Percentiles rank a stretch among this genome's conserved stretches.
Evolutionary conservation across 2,797 vertebrate species (phyloP).

Genomic region (Tenualosa thibaudeaui): DNA sequence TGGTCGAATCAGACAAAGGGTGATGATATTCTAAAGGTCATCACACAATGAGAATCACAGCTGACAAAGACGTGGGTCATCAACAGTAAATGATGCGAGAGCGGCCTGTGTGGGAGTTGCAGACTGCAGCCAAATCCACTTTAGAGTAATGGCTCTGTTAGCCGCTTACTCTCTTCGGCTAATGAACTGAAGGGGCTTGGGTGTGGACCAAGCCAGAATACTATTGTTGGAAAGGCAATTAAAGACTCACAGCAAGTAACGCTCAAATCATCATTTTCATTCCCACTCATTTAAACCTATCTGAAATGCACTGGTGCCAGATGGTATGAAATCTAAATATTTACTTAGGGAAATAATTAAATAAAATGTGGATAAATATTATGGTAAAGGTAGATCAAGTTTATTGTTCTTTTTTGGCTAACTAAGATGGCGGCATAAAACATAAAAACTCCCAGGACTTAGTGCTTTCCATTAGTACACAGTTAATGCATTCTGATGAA

Average conservation of each 20-base stretch:
- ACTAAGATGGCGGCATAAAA: background rate
- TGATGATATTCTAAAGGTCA: constrained; percentile 50
- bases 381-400: constrained; percentile 15
- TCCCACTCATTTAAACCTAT: constrained; percentile 23
- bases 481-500: constrained; percentile 23
- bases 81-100: constrained; percentile 65
- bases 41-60: constrained; percentile 46
- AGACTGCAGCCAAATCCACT: constrained; percentile 56
- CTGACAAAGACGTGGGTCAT: constrained; percentile 58
- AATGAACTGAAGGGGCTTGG: constrained; percentile 59
- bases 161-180: constrained; percentile 50
- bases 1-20: constrained; percentile 60
- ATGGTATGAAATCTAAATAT: constrained; percentile 66
- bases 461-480: background rate
- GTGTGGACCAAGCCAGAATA: constrained; percentile 19
- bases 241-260: constrained; percentile 15
- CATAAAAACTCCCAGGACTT: background rate
- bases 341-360: constrained; percentile 67
- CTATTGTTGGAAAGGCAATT: constrained; percentile 20
- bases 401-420: background rate
- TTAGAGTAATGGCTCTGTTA: constrained; percentile 31
- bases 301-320: constrained; percentile 68
- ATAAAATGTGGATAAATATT: constrained; percentile 10
- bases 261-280: constrained; percentile 24
- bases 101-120: constrained; percentile 43